Base-by-base conservation (phyloP, 2,888 invertebrate species). In the Timema cristinae region DNA sequence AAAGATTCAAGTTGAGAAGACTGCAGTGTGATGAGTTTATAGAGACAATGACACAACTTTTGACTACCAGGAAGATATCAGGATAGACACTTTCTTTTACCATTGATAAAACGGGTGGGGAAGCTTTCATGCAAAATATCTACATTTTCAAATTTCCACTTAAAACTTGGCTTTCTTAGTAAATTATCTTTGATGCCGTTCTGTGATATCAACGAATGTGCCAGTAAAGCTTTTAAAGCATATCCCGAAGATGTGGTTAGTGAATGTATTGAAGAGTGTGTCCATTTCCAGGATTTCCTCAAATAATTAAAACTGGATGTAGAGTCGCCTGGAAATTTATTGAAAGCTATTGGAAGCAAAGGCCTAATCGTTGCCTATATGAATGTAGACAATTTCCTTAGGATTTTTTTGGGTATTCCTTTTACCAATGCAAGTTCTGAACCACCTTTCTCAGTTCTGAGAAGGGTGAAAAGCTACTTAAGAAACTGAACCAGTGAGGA, bases 161-260 rank as follows among this genome's bases (percentile, higher is more conserved):
- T 59, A 59, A 59, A n/a, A 59, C n/a, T 59, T 59, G 59, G 59
- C 15, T 59, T 59, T 59, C 59, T 59, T 59, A 59, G 59, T 59
- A 8, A 59, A 59, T 59, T 59, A 59, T 59, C 59, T 59, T 11
- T n/a, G n/a, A 59, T 13, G 59, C 15, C 59, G 6, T 32, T 59
- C 13, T 32, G 9, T n/a, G 15, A 59, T 59, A 59, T 59, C 9
- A 59, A n/a, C 10, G 15, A 59, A 59, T 59, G n/a, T 59, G 59
- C 13, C 15, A 11, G 59, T 9, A 59, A 59, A 59, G 59, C 59
- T n/a, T 13, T 59, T 59, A n/a, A 59, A 59, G 59, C 59, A 59
- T 59, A 59, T 59, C 59, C 59, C 1, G 13, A 59, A 8, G 8
- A 59, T 59, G n/a, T 59, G 59, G 59, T 13, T n/a, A 59, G n/a